Percentiles rank a stretch among this genome's conserved stretches.
Conservation (phyloP, 35 echinoderm and acorn worm species). For the Hemicentrotus pulcherrimus region DNA sequence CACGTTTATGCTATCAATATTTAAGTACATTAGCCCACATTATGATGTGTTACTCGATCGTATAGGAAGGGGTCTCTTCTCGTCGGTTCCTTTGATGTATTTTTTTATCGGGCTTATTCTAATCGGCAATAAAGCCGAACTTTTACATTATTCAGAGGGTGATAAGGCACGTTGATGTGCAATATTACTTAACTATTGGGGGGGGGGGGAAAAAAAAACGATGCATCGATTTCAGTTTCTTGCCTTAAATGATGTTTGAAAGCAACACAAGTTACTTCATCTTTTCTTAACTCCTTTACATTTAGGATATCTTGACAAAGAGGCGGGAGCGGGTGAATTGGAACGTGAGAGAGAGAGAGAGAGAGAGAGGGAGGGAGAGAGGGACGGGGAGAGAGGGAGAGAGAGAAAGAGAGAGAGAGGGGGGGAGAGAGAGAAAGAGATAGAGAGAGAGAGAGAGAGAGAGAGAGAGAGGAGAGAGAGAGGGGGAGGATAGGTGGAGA, state of each 20-base stretch:
- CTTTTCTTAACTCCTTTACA: too few relatives aligned
- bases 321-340: background rate
- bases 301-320: background rate
- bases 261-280: too few relatives aligned
- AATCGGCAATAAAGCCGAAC: background rate
- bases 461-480: too few relatives aligned
- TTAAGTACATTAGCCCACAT: background rate
- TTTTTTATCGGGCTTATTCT: background rate
- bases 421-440: background rate
- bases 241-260: too few relatives aligned
- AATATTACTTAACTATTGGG: background rate
- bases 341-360: background rate
- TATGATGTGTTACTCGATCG: background rate
- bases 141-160: background rate
- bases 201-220: background rate
- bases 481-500: too few relatives aligned
- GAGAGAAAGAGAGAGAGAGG: background rate
- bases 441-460: background rate
- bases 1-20: background rate
- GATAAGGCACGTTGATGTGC: background rate
- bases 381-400: background rate
- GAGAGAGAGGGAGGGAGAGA: background rate
- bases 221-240: background rate
- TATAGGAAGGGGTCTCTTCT: background rate
- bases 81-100: background rate